Evolutionary conservation across 2,113 vertebrate genomes (phyloP), one percentile per base, ranked within the genome.

Genomic region (Syrmaticus mikado): DNA sequence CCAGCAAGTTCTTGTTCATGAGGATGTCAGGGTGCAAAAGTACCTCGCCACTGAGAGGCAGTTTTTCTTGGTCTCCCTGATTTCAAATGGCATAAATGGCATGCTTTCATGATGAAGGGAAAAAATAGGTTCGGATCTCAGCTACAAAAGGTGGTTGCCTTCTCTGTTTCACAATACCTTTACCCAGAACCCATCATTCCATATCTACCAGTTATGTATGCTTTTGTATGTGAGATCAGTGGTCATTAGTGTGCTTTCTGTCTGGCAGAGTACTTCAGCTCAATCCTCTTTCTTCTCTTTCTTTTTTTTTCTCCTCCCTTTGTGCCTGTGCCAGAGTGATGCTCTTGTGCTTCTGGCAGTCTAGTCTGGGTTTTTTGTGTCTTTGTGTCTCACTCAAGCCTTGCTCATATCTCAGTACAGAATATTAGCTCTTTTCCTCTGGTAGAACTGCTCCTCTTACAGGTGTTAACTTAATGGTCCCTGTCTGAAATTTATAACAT

Each of bases 1-100:
- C 30, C n/a, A 40, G 28, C 13, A 70, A 58, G 11, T 74, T 73
- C 36, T 24, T 1, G 0, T 17, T 6, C 1, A 0, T 19, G 66
- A 55, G 22, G n/a, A 67, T 73, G 82, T 79, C 14, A n/a, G 45
- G 52, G 30, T 46, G 52, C 15, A 57, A 82, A 55, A 41, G 16
- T 27, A n/a, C 22, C 25, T 66, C 66, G 22, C 34, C 10, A 19
- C 41, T 25, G 18, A 53, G 30, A 66, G 34, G 21, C 30, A 68
- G 13, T 48, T 9, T 36, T 12, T 25, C 4, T 16, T 71, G 22
- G 20, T 45, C 48, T 40, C 27, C 32, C 53, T 11, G 32, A 13
- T 10, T 50, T 55, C 30, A 79, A 58, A 53, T 5, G 12, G 21
- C 32, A 40, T 2, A 1, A 58, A 64, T 5, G 12, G 25, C 28